Base-by-base conservation (phyloP, 2,888 invertebrate genomes). In the Yponomeuta malinellus region DNA sequence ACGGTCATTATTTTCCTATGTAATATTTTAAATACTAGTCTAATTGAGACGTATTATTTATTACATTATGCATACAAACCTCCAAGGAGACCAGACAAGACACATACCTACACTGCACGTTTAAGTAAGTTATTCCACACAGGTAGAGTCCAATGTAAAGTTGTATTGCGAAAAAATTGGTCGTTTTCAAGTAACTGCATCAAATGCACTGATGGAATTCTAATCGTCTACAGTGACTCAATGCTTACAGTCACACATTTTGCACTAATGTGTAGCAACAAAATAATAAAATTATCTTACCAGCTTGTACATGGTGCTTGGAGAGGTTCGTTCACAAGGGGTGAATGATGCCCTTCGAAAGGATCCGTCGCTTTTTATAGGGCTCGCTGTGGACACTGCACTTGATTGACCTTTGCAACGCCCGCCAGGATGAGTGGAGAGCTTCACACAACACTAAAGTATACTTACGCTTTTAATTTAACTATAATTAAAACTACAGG, bases 241-340 rank as follows among this genome's bases (percentile, higher is more conserved):
- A 59, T 43, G 9, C 5, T 37, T 37, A 37, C 37, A 37, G 37
- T 43, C 5, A 43, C 8, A 8, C 43, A 43, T 43, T 43, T 59
- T 15, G 52, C 10, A 31, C 31, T 23, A 64, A 29, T 64, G n/a
- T 64, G 12, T 64, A 64, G 29, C 10, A 64, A 64, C 10, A 29
- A 10, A 64, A 23, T 66, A 71, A 64, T 33, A 63, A 72, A 23
- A 59, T 29, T 43, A 23, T 72, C 84, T 84, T 80, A 85, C 85
- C 83, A 84, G 78, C 75, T 81, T 83, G 74, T 77, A 77, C 84
- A 84, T 85, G 80, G 75, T 81, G 79, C 73, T 76, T 69, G 76
- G 73, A 74, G 73, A 66, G 72, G 71, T 76, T 77, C 74, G 75
- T 67, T 80, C 59, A 76, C 80, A 77, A 77, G 72, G 80, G 80